A percentile compares a stretch with the other conserved stretches of the same genome.
phyloP scores from a whole-genome alignment of 1,140 invertebrate species.

The Drosophila subpulchrella region DNA sequence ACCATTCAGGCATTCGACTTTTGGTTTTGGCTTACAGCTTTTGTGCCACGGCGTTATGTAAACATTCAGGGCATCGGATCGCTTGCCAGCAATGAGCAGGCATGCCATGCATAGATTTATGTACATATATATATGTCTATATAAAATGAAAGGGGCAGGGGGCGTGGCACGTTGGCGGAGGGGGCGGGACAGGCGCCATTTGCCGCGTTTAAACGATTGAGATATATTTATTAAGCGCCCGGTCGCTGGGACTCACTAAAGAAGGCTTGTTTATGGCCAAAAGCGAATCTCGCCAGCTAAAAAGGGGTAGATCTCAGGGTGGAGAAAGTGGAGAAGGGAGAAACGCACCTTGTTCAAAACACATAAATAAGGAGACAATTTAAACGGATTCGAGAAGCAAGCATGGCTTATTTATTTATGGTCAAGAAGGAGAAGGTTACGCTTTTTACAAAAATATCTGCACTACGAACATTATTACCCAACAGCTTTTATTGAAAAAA shows the following conservation, averaged over 20 bases:
- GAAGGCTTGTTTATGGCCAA: conserved; percentile 38
- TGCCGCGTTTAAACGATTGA: conserved; percentile 62
- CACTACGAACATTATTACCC: neutral
- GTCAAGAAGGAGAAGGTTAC: neutral
- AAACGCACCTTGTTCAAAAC: conserved; percentile 36
- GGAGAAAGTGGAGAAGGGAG: neutral
- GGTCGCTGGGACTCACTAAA: conserved; percentile 23
- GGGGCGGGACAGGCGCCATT: conserved; percentile 42
- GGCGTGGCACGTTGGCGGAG: conserved; percentile 19
- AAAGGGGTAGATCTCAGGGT: conserved; percentile 1
- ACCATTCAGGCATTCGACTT: conserved; percentile 77
- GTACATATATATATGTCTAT: neutral
- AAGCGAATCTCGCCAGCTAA: conserved; percentile 4
- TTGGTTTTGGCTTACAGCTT: conserved; percentile 63
- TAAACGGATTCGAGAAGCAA: conserved; percentile 7
- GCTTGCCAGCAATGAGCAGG: conserved; percentile 41
- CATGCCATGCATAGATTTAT: conserved; percentile 29
- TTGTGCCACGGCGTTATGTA: conserved; percentile 79
- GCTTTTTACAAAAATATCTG: neutral
- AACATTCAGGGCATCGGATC: conserved; percentile 71
- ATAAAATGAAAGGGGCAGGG: neutral
- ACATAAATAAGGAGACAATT: conserved; percentile 42
- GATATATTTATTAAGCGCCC: conserved; percentile 69
- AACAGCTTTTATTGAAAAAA: too few relatives aligned
- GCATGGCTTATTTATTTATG: conserved; percentile 14